A percentile compares a stretch with the other conserved stretches of the same genome.
Evolutionary conservation across 2,888 invertebrate genomes (phyloP).

Genomic region (Eulithis prunata): DNA sequence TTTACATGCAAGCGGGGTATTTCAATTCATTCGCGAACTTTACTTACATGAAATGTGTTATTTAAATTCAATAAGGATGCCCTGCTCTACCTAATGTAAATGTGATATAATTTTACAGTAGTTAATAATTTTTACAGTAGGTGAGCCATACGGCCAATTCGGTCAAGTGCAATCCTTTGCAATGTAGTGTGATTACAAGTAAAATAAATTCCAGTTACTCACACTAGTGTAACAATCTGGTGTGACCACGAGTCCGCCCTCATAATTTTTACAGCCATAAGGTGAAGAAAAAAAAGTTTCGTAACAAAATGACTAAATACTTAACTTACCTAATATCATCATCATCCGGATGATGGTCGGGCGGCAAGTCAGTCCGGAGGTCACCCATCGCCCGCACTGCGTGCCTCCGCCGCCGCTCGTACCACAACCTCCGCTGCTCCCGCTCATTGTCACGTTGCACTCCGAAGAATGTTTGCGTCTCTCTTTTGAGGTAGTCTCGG

Average conservation of each 20-base stretch:
- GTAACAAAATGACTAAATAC: background rate
- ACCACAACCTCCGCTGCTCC: constrained; percentile 90
- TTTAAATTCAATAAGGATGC: constrained; percentile 8
- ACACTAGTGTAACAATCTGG: too few relatives aligned
- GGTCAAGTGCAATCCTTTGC: too few relatives aligned
- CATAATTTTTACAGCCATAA: too few relatives aligned
- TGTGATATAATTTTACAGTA: too few relatives aligned
- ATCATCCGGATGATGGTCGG: constrained; percentile 86
- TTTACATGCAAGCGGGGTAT: constrained; percentile 26
- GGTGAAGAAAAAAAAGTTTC: too few relatives aligned
- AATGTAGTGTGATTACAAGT: too few relatives aligned
- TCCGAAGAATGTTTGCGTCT: constrained; percentile 94
- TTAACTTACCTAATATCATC: constrained; percentile 78
- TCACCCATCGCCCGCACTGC: constrained; percentile 88
- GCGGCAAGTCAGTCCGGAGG: constrained; percentile 84
- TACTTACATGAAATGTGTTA: background rate
- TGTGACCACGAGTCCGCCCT: too few relatives aligned
- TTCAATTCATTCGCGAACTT: constrained; percentile 23
- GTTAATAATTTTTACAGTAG: too few relatives aligned
- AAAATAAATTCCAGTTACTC: too few relatives aligned
- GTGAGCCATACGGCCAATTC: too few relatives aligned
- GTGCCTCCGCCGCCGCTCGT: constrained; percentile 90
- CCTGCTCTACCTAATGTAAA: constrained; percentile 1
- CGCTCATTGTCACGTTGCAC: constrained; percentile 91
- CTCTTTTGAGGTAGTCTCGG: constrained; percentile 88